These are phyloP conservation scores for Papilio polytes DNA, from an alignment of 1,140 invertebrate genomes.

Conservation along the genomic window DNA sequence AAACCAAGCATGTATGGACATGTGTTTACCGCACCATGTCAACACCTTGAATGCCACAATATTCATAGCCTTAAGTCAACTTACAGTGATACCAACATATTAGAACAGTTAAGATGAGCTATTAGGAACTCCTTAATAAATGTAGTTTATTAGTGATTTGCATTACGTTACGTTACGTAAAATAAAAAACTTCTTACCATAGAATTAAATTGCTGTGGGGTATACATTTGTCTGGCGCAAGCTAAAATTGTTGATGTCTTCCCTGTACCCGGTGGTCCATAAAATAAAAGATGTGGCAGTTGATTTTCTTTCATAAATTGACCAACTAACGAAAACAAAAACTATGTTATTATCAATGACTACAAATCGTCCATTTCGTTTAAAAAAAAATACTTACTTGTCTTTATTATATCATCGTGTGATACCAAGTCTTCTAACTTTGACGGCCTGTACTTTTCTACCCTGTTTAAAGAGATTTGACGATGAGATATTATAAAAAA, in stretches of 20 bases:
- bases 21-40: background rate
- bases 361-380: background rate
- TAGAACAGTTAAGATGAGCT: background rate
- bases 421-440: constrained; percentile 97
- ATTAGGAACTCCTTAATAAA: background rate
- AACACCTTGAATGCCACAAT: background rate
- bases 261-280: constrained; percentile 99
- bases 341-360: background rate
- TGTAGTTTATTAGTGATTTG: background rate
- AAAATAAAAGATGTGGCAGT: constrained; percentile 98
- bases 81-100: background rate
- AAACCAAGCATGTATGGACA: background rate
- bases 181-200: constrained; percentile 87
- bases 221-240: constrained; percentile 96
- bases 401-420: constrained; percentile 98
- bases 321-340: constrained; percentile 88
- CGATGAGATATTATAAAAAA: background rate
- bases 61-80: background rate
- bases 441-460: constrained; percentile 98
- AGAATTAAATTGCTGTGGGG: constrained; percentile 94
- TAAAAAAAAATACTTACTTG: constrained; percentile 89
- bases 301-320: constrained; percentile 97
- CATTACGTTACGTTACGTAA: too few species aligned
- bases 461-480: constrained; percentile 86
- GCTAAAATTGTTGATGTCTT: constrained; percentile 99